Evolutionary conservation across 2,113 vertebrate genomes (phyloP), one percentile per base, ranked within the genome.

Genomic region (Sinocyclocheilus grahami): DNA sequence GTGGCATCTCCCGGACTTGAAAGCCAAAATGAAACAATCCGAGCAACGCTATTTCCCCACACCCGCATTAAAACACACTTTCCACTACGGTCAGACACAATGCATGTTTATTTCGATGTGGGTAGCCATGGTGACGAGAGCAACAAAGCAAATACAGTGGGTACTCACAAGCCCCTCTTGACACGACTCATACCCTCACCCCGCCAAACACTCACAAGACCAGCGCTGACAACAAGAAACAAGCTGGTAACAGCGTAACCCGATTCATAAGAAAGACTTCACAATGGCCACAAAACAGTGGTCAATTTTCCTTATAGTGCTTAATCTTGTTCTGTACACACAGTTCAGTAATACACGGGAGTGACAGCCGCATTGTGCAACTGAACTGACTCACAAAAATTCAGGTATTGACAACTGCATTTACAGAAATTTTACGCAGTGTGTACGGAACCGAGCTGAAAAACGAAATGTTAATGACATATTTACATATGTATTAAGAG

Each of bases 1-100:
- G 75, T 83, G 78, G 78, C 87, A 82, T 78, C 84, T 72, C 71
- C 55, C 46, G 18, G 63, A 84, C 69, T 81, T 22, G 6, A 53
- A 83, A 74, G 86, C 84, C 90, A 80, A 92, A 90, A 88, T 27
- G 77, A 67, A 87, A 80, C 89, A 89, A 91, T 89, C 91, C 78
- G 27, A 88, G 87, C 80, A 83, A 87, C 85, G 37, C 39, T 53
- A 89, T 33, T 84, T 82, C 85, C 67, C 89, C 81, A 87, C 72
- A 27, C 90, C 92, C 87, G 87, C 86, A 83, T 89, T 88, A 81
- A 46, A 88, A 89, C 89, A 77, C 46, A 74, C 88, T 87, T 90
- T 86, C 81, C 33, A 80, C 91, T 83, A 86, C 60, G 48, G 33
- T 71, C 84, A 71, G 78, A 58, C 79, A 87, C 58, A 86, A 79